phyloP scores from a whole-genome alignment of 2,113 vertebrate genomes.

The Pteronura brasiliensis region DNA sequence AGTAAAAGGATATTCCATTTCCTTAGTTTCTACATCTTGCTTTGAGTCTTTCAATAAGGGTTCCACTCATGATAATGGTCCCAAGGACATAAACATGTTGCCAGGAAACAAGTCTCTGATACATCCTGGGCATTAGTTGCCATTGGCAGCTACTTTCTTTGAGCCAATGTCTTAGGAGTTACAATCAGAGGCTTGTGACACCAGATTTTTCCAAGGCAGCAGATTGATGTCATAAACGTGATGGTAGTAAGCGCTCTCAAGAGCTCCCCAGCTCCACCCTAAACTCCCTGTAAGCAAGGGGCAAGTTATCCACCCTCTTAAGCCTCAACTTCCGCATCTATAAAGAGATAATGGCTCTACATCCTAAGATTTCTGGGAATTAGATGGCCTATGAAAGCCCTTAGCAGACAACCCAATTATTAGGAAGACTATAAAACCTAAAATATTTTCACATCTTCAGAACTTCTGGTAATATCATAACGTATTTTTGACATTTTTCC shows the following conservation, averaged over 20 bases:
- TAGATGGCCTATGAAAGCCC: neutral
- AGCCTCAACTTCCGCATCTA: neutral
- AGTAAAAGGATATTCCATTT: neutral
- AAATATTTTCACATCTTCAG: constrained; percentile 11
- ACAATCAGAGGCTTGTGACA: constrained; percentile 44
- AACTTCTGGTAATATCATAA: neutral
- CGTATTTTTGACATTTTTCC: neutral
- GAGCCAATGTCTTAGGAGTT: constrained; percentile 36
- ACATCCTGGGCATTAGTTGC: neutral
- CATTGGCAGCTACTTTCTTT: constrained; percentile 24
- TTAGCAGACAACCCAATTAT: neutral
- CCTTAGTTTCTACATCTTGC: constrained; percentile 17
- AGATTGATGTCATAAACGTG: constrained; percentile 57
- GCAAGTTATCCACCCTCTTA: neutral
- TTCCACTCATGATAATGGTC: neutral
- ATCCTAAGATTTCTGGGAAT: neutral
- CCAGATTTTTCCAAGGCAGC: constrained; percentile 59
- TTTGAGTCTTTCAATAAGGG: neutral
- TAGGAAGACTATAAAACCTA: neutral
- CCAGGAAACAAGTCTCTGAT: constrained; percentile 41
- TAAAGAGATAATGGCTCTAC: neutral
- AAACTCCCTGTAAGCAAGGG: neutral
- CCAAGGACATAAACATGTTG: neutral
- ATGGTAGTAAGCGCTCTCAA: neutral
- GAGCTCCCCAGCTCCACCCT: constrained; percentile 31